Base-by-base conservation (phyloP, 2,888 invertebrate genomes). In the Papilio protenor region DNA sequence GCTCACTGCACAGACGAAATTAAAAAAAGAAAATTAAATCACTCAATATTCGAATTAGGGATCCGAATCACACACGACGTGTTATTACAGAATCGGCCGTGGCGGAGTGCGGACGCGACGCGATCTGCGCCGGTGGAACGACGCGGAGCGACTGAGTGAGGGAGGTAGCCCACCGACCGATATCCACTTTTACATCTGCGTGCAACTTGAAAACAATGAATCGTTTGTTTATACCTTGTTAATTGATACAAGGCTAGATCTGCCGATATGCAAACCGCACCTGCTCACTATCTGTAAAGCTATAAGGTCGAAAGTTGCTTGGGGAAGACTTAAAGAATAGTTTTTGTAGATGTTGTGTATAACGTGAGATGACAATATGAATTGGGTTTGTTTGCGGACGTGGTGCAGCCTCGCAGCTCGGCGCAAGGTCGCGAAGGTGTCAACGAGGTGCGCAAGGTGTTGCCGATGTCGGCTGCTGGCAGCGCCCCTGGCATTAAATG, bases 31-130 rank as follows among this genome's bases (percentile, higher is more conserved):
- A 86, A 86, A 87, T 86, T 85, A 90, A 84, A 84, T 59, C 83
- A 86, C 90, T 88, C 88, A 83, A 78, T 80, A 82, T 82, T 81
- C 73, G 73, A 84, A 78, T 87, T 87, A 85, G 82, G 85, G 87
- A 84, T 86, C 86, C 85, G 85, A 86, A 86, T 69, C 92, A 93
- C 92, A 87, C 93, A 90, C 93, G 92, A 80, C 88, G 88, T 77
- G 80, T 75, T 78, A 79, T 75, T 77, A 11, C 18, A 61, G 61
- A 77, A 71, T 72, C 74, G 77, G 64, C 64, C 71, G 71, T 47
- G 69, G 77, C 75, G 80, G 77, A 79, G 81, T 66, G 77, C 79
- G 81, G 81, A 79, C 81, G 78, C 76, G 76, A 80, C 81, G 83
- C 87, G 85, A 89, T 89, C 90, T 88, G 89, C 92, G 89, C 88